Evolutionary conservation across 2,888 invertebrate genomes (phyloP).

Genomic region (Synergus gifuensis): DNA sequence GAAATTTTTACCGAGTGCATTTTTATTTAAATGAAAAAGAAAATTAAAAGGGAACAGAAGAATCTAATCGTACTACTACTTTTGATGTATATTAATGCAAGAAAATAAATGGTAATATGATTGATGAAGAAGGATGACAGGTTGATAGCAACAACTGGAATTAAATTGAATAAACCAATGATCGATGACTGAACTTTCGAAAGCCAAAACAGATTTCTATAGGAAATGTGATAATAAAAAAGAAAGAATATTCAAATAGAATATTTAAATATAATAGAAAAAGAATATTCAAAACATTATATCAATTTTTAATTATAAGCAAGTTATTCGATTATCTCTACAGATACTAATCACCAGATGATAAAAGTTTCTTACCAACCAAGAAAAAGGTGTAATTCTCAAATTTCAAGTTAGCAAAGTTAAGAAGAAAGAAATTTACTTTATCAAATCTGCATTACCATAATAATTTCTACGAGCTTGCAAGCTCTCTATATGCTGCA

Average conservation of each 20-base stretch:
- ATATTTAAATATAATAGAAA: background rate
- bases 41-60: background rate
- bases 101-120: background rate
- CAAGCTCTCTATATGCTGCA: background rate
- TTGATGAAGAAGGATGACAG: constrained; percentile 9
- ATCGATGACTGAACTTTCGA: constrained; percentile 10
- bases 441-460: background rate
- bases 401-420: background rate
- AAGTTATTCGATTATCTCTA: background rate
- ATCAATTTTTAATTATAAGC: background rate
- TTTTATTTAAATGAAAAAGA: background rate
- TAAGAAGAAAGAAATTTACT: background rate
- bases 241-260: background rate
- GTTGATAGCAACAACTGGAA: background rate
- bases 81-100: constrained; percentile 12
- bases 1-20: background rate
- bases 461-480: background rate
- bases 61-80: background rate
- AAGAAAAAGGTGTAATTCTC: background rate
- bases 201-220: background rate
- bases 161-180: constrained; percentile 8
- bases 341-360: too few relatives aligned
- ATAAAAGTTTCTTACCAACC: background rate
- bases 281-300: background rate
- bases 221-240: background rate